Evolutionary conservation across 2,888 invertebrate genomes (phyloP), one percentile per base, ranked within the genome.

Genomic region (Keiferia lycopersicella): DNA sequence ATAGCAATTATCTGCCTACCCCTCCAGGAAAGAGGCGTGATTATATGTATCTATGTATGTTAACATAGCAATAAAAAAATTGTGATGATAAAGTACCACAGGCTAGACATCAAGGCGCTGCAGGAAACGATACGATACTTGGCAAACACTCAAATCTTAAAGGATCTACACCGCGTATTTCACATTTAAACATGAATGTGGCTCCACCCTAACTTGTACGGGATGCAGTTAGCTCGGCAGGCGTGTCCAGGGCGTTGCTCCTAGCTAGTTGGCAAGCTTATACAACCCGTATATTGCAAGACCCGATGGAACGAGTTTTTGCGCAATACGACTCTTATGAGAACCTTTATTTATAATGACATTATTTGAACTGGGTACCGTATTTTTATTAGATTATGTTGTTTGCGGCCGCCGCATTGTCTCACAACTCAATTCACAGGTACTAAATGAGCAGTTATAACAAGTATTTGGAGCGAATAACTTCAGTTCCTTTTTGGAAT

Each of bases 191-290:
- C 12, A 51, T 51, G 20, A 51, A 51, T 20, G 51, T 22, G 22
- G 18, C 51, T 56, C 30, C 22, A 56, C 56, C 56, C 56, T 56
- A 14, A 30, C n/a, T 26, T 56, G 30, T n/a, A 11, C 56, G 14
- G 39, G 58, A 16, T 60, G 45, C 60, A 60, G 60, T 60, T 50
- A 38, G 7, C 18, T 26, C 45, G 53, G 34, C 56, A 20, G 51
- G 22, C 51, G 51, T 8, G 51, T 51, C 51, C 26, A 63, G 63
- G 51, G 30, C 63, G 63, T 56, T 63, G 63, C 63, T 57, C 63
- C 34, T 57, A 22, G 62, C 62, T 8, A 58, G 56, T 56, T 56
- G 56, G 56, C 56, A 56, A 34, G 6, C 7, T 20, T 12, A 30
- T 26, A 26, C 58, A 34, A 38, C 16, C 8, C 34, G 34, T n/a